Conservation (phyloP, 2,888 invertebrate genomes). For the Nipponacmea schrenckii region DNA sequence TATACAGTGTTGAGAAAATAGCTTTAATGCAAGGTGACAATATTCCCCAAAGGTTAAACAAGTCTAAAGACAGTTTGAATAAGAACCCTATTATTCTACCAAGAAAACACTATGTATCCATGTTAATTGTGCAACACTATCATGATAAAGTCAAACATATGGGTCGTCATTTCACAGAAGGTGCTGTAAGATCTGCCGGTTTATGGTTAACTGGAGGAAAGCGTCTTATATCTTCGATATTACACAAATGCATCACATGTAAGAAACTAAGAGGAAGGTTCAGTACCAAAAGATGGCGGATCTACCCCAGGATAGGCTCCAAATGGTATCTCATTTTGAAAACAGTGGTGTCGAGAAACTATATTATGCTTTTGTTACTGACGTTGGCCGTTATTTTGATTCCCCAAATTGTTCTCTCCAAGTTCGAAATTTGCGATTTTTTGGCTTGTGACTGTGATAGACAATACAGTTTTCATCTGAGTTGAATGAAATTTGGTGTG, state of each 20-base stretch:
- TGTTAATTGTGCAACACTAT: constrained; percentile 21
- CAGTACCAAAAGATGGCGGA: constrained; percentile 33
- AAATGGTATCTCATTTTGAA: too few species aligned
- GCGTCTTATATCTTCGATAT: constrained; percentile 19
- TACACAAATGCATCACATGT: constrained; percentile 27
- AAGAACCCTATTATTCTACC: neutral
- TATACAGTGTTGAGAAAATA: too few species aligned
- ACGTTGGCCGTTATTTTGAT: too few species aligned
- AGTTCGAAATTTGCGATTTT: too few species aligned
- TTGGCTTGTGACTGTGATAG: too few species aligned
- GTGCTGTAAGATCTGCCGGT: constrained; percentile 26
- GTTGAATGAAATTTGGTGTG: too few species aligned
- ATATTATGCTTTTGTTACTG: too few species aligned
- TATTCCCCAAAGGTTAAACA: too few species aligned
- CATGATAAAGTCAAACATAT: constrained; percentile 31
- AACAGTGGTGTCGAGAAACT: too few species aligned
- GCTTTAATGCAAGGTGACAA: too few species aligned
- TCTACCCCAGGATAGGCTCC: constrained; percentile 27
- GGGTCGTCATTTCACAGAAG: constrained; percentile 34
- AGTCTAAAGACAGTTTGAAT: neutral
- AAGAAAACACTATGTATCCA: constrained; percentile 21
- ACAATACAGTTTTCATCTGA: too few species aligned
- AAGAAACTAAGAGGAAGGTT: constrained; percentile 24
- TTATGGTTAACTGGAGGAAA: constrained; percentile 34
- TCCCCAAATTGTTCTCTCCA: too few species aligned